Evolutionary conservation across 1,140 invertebrate species (phyloP), one percentile per base, ranked within the genome.

Genomic region (Drosophila pseudoananassae): DNA sequence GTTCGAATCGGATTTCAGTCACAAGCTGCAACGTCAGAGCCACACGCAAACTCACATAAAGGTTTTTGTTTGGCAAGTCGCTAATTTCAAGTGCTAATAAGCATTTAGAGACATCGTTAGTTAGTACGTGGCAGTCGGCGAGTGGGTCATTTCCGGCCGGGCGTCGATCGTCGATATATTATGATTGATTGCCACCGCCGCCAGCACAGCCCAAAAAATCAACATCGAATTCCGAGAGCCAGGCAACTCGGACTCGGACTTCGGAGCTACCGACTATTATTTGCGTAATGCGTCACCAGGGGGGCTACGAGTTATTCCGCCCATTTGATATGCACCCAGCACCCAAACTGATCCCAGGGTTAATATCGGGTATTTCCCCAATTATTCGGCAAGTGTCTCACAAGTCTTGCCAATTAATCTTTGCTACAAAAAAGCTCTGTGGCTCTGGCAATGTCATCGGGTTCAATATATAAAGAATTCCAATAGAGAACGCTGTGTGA

Each of bases 21-120:
- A 81, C 51, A 76, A 76, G 68, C 49, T 45, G 60, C 61, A 40
- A 78, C 79, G 81, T 84, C 80, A 84, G 56, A 69, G 74, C 31
- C 56, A 60, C 75, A 75, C 63, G 49, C 14, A 72, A 20, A 72
- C 59, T 52, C 47, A 9, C 27, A 56, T 2, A 9, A 3, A 7
- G 15, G 7, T 23, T 40, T 38, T 53, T 20, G 25, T 72, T 60
- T 53, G 50, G 70, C 72, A 12, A 56, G 46, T 50, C 77, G 80
- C 72, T 84, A 85, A 85, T 85, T 85, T 49, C 20, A 64, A 49
- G 81, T 85, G 81, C 61, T 85, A 85, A 85, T 87, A 87, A 87
- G 77, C 64, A 69, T 85, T 87, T 77, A 87, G 81, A 85, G 81
- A 81, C 75, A 84, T 81, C 74, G 73, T 84, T 84, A 87, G 77